Evolutionary conservation across 2,113 vertebrate species (phyloP).

Genomic region (Trogon surrucura): DNA sequence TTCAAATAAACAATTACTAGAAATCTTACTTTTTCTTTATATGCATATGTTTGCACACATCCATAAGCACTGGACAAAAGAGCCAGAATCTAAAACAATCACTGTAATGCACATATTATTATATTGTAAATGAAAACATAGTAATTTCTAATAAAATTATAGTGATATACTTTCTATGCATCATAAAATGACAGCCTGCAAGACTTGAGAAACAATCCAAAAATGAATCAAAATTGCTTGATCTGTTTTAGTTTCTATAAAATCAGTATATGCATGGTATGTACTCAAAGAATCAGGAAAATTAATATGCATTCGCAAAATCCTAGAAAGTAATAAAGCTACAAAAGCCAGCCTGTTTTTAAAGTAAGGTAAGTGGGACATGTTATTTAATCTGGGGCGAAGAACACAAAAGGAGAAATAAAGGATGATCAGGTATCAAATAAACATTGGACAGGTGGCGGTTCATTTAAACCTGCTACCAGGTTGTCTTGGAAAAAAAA

Average conservation of each 20-base stretch:
- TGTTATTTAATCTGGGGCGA: not conserved
- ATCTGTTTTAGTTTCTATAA: not conserved
- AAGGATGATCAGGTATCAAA: not conserved
- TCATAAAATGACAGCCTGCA: not conserved
- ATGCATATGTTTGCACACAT: not conserved
- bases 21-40: not conserved
- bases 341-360: constrained; percentile 13
- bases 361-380: not conserved
- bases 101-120: not conserved
- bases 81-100: not conserved
- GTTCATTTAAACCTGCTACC: not conserved
- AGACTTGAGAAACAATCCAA: not conserved
- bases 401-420: constrained; percentile 8
- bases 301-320: not conserved
- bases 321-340: not conserved
- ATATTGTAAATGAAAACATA: not conserved
- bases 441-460: constrained; percentile 4
- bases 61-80: not conserved
- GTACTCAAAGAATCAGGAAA: not conserved
- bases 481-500: not conserved
- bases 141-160: not conserved
- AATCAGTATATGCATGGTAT: not conserved
- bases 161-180: not conserved
- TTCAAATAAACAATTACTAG: not conserved
- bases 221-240: not conserved